Evolutionary conservation across 2,797 vertebrate genomes (phyloP), one percentile per base, ranked within the genome.

Genomic region (Scomberomorus guttatus): DNA sequence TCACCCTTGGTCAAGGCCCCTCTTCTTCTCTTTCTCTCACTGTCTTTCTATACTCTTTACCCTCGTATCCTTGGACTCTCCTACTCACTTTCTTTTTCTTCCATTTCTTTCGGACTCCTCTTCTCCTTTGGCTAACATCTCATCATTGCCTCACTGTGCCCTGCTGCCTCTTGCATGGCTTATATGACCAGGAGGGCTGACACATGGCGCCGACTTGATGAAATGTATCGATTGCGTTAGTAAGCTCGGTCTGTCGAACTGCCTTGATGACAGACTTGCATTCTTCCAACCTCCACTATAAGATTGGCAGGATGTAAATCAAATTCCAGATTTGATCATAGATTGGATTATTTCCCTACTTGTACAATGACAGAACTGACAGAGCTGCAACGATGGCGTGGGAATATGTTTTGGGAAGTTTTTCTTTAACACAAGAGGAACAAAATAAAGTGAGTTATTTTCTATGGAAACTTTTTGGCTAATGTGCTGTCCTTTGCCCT

Each of bases 151-250:
- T 58, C 51, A 2, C 32, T 50, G 11, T 52, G 52, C 51, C 50
- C 48, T 56, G n/a, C 34, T 58, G 69, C 57, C 59, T 82, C 68
- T 60, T 34, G n/a, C 60, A 22, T 25, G 74, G 73, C 56, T 87
- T 78, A 52, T 73, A 83, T 77, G 71, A 78, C 70, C 18, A 0
- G 29, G 44, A 59, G 73, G 63, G 37, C 65, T 0, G 65, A 84
- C 70, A 58, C 75, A 42, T 75, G 77, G 79, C 60, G 78, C 81
- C 66, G 1, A 32, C 79, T 81, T 67, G 72, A 89, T 80, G 69
- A 79, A 77, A 75, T 18, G 68, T 77, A 90, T 91, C 42, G 89
- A 91, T 83, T 11, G 3, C 2, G 48, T 73, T 46, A 14, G 70
- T 6, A 46, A 68, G 75, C 29, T 50, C 0, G 1, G 18, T 63